A percentile compares a stretch with the other conserved stretches of the same genome.
Conservation (phyloP, 2,113 vertebrate species). For the Hucho hucho region DNA sequence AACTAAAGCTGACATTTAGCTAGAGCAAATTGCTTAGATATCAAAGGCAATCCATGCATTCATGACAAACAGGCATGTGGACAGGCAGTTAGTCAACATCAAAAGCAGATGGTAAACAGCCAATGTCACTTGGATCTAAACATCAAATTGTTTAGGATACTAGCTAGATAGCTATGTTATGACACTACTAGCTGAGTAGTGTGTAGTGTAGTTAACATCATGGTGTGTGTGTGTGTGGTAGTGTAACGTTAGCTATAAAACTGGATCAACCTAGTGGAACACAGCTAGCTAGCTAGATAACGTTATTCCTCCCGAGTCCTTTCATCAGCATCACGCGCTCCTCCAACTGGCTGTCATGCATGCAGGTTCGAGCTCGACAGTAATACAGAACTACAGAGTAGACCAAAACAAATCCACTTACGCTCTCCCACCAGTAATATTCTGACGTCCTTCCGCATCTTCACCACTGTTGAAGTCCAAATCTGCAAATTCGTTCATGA, state of each 20-base stretch:
- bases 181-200: neutral
- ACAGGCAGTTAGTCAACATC: too few species aligned
- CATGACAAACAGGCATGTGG: too few species aligned
- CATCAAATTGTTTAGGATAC: too few species aligned
- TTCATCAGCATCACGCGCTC: too few species aligned
- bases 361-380: constrained; percentile 3
- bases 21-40: too few species aligned
- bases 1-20: too few species aligned
- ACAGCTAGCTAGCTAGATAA: neutral
- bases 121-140: too few species aligned
- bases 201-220: neutral
- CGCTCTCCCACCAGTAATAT: constrained; percentile 93
- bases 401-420: constrained; percentile 70
- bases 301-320: neutral
- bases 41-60: too few species aligned
- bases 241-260: neutral
- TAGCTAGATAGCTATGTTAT: neutral
- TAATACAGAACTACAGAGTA: neutral
- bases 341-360: neutral
- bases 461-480: constrained; percentile 41
- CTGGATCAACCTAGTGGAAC: neutral
- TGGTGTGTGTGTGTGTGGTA: neutral
- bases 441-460: constrained; percentile 95
- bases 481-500: constrained; percentile 9
- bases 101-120: too few species aligned